Percentiles rank a stretch among this genome's conserved stretches.
phyloP scores from a whole-genome alignment of 92 coral and sea anemone species.

The Actinernus sp. region DNA sequence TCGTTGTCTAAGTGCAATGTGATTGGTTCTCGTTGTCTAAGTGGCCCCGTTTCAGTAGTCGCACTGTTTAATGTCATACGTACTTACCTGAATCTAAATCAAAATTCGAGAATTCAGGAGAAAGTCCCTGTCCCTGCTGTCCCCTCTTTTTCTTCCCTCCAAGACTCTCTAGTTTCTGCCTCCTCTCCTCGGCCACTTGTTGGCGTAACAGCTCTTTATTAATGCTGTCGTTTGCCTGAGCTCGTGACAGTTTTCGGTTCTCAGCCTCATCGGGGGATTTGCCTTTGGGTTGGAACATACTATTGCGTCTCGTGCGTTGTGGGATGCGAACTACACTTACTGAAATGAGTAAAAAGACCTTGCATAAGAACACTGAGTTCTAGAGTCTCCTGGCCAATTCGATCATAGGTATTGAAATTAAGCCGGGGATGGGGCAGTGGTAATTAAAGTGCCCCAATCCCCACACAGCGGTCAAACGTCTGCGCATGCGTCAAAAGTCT shows the following conservation, averaged over 20 bases:
- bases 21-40: no score
- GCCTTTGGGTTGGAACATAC: conserved; percentile 57
- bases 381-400: no score
- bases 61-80: no score
- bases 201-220: conserved; percentile 81
- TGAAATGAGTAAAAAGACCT: not conserved
- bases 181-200: conserved; percentile 88
- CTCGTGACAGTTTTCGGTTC: conserved; percentile 72
- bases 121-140: conserved; percentile 69
- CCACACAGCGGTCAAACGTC: no score
- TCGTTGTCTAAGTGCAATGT: no score
- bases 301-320: conserved; percentile 14
- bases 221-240: conserved; percentile 85
- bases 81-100: no score
- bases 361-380: no score
- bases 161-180: conserved; percentile 58
- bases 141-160: conserved; percentile 17
- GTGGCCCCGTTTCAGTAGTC: no score
- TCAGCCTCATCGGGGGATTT: conserved; percentile 27
- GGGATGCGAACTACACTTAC: conserved; percentile 16
- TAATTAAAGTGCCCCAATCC: no score
- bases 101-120: conserved; percentile 79
- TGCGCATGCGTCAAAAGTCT: no score
- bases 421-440: no score
- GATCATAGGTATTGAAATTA: no score